These are phyloP conservation scores for Musca domestica DNA, from an alignment of 1,140 invertebrate genomes.

Conservation along the genomic window DNA sequence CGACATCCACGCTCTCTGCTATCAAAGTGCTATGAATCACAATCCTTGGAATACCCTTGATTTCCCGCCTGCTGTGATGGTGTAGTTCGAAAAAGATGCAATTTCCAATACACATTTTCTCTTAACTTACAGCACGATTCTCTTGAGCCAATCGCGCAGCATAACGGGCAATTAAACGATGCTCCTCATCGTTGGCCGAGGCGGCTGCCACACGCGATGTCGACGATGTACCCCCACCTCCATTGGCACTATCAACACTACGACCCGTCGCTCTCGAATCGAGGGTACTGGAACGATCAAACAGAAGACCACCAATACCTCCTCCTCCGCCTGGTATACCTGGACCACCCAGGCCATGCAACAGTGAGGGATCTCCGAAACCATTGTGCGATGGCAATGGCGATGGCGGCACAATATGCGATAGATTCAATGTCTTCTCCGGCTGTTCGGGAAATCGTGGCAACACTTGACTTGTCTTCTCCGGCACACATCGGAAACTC, in stretches of 20 bases:
- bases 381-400: slow-evolving; percentile 86
- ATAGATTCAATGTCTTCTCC: slow-evolving; percentile 90
- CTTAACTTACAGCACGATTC: slow-evolving; percentile 65
- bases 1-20: too few relatives aligned
- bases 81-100: too few relatives aligned
- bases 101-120: too few relatives aligned
- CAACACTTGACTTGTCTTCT: slow-evolving; percentile 72
- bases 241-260: slow-evolving; percentile 55
- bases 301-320: slow-evolving; percentile 53
- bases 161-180: slow-evolving; percentile 93
- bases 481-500: slow-evolving; percentile 94
- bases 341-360: slow-evolving; percentile 53
- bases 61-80: too few relatives aligned
- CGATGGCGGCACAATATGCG: slow-evolving; percentile 90
- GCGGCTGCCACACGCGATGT: slow-evolving; percentile 49
- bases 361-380: slow-evolving; percentile 65
- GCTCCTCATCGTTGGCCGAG: slow-evolving; percentile 81
- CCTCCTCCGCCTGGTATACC: slow-evolving; percentile 52
- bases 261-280: slow-evolving; percentile 73
- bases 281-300: slow-evolving; percentile 76
- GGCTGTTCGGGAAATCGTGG: slow-evolving; percentile 88
- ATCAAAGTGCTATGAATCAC: too few relatives aligned
- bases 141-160: slow-evolving; percentile 90
- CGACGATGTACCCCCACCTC: slow-evolving; percentile 27
- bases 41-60: too few relatives aligned